These are phyloP conservation scores for Hemichromis elongatus DNA, from an alignment of 2,113 vertebrate genomes.

Conservation along the genomic window DNA sequence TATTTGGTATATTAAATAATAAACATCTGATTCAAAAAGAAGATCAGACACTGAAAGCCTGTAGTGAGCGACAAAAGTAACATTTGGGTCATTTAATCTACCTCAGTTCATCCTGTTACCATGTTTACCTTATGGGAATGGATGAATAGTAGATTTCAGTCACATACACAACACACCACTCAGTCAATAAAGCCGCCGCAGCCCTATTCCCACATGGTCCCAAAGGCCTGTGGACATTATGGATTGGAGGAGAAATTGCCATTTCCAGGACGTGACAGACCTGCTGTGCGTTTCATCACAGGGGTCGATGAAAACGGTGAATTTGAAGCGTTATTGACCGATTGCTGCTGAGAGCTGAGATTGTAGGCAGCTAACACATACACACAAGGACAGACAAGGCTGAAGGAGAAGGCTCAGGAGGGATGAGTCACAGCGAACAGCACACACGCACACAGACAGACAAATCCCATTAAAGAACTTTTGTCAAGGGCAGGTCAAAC, in stretches of 20 bases:
- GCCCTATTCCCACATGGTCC: background rate
- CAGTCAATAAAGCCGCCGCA: background rate
- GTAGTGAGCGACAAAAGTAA: background rate
- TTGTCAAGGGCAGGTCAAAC: conserved; percentile 19
- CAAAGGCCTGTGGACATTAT: conserved; percentile 4
- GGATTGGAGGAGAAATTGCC: conserved; percentile 26
- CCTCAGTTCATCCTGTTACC: background rate
- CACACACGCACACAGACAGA: background rate
- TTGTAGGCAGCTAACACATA: background rate
- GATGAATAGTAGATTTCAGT: background rate
- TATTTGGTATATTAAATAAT: background rate
- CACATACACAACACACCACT: background rate
- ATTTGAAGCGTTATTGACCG: conserved; percentile 21
- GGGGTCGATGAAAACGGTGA: background rate
- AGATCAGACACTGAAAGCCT: background rate
- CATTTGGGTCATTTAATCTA: background rate
- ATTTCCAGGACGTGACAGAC: conserved; percentile 29
- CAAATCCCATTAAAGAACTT: conserved; percentile 28
- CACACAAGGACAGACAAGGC: background rate
- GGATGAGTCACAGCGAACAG: conserved; percentile 26
- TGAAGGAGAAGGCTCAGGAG: background rate
- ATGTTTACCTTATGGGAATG: background rate
- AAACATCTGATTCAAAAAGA: background rate
- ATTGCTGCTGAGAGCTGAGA: background rate
- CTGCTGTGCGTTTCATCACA: background rate